Base-by-base conservation (phyloP, 1,140 invertebrate species). In the Trichonephila clavata region DNA sequence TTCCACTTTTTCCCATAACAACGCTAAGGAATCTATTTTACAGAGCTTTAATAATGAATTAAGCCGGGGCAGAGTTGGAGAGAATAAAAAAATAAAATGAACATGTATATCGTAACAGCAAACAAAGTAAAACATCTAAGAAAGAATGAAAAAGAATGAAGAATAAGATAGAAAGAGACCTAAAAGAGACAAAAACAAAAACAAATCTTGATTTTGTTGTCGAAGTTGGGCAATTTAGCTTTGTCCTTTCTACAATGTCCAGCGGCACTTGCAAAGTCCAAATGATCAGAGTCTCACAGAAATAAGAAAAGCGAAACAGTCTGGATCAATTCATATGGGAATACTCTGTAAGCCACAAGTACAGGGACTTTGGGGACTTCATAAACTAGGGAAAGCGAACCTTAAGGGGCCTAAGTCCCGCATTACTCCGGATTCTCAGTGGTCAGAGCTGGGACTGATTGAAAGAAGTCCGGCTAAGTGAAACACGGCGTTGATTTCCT, bases 401-500 rank as follows among this genome's bases (percentile, higher is more conserved):
- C 90, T 92, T 89, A 83, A 80, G 90, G 88, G 81, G 81, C 61
- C 90, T 86, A 83, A 92, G 90, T 92, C 81, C 90, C 60, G 71
- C 59, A 84, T 83, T 92, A 80, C 57, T 80, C 81, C 81, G 59
- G 90, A 84, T 65, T 86, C 90, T 92, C 63, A 50, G 71, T 92
- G 90, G 90, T 92, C 77, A 92, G 81, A 59, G 27, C 24, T 27
- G 32, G 39, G 90, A 65, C 90, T 92, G 90, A 92, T 92, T 92
- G 90, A 92, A 84, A 92, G 90, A 92, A 92, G 90, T 24, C 90
- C 61, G 43, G 81, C 80, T 92, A 92, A 92, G 90, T 92, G 90
- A 92, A 92, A 92, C 90, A 92, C 90, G 81, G 90, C 81, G 90
- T 92, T 92, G 90, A 92, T 92, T 92, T 92, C 90, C 89, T 92